Evolutionary conservation across 2,888 invertebrate genomes (phyloP).

Genomic region (Yponomeuta evonymella): DNA sequence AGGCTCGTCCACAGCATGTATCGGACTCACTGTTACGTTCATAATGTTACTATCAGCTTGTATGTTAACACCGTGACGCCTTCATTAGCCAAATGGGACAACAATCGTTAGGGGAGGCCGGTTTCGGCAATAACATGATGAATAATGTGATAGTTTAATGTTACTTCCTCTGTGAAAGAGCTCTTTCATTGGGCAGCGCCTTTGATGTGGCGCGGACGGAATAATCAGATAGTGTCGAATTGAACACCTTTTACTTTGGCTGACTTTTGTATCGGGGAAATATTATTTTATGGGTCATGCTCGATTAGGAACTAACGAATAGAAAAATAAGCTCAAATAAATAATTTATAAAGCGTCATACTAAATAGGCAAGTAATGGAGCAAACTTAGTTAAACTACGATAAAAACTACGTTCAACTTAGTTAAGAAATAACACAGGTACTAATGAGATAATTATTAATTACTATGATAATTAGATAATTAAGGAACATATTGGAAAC

Average conservation of each 20-base stretch:
- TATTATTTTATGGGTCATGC: not conserved
- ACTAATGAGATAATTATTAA: no score
- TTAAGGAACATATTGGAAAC: no score
- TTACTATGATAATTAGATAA: no score
- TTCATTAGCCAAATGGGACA: constrained; percentile 2
- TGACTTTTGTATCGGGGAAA: not conserved
- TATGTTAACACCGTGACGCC: constrained; percentile 6
- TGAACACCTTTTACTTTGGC: constrained; percentile 33
- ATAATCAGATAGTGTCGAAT: constrained; percentile 45
- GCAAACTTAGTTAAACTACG: not conserved
- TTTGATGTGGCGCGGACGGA: constrained; percentile 50
- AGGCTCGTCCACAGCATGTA: no score
- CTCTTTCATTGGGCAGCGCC: constrained; percentile 36
- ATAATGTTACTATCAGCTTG: not conserved
- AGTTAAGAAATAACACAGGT: no score
- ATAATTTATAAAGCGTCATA: no score
- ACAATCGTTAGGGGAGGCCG: not conserved
- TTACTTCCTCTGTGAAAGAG: constrained; percentile 49
- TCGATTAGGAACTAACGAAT: not conserved
- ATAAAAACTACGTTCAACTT: not conserved
- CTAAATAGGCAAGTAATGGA: not conserved
- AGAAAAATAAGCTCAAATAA: not conserved
- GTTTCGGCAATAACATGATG: constrained; percentile 53
- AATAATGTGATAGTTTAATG: constrained; percentile 64
- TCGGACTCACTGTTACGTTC: not conserved